A percentile compares a stretch with the other conserved stretches of the same genome.
These are phyloP conservation scores for Phoeniculus purpureus DNA, from an alignment of 2,797 vertebrate genomes.

Conservation along the genomic window DNA sequence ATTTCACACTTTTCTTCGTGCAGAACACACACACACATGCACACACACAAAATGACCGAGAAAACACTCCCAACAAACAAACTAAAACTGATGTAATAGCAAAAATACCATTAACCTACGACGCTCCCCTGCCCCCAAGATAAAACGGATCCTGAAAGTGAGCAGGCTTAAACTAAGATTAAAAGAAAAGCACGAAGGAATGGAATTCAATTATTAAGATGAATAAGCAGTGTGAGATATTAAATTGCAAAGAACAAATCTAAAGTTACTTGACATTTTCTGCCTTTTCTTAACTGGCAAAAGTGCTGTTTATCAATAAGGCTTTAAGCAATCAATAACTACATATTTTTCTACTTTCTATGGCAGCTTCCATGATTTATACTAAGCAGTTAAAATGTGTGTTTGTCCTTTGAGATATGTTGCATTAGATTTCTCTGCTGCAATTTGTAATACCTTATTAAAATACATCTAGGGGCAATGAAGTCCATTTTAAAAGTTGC, in stretches of 20 bases:
- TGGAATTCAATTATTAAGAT: neutral
- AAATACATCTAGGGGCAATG: neutral
- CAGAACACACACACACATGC: neutral
- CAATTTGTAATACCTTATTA: neutral
- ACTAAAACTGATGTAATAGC: neutral
- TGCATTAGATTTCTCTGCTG: neutral
- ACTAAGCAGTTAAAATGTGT: neutral
- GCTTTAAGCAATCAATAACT: neutral
- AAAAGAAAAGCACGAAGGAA: neutral
- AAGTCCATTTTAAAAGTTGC: neutral
- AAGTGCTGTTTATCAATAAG: neutral
- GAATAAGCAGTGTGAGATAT: neutral
- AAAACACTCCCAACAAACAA: neutral
- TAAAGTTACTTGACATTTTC: neutral
- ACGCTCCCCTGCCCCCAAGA: accelerated
- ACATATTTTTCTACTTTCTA: neutral
- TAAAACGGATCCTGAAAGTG: neutral
- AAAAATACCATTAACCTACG: accelerated
- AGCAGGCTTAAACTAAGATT: neutral
- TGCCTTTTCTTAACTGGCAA: neutral
- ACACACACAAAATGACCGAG: accelerated
- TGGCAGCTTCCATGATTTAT: neutral
- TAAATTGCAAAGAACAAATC: neutral
- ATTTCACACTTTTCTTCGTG: neutral
- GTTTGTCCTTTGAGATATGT: neutral